Conservation (phyloP, 2,113 vertebrate genomes). For the Leucopsar rothschildi region DNA sequence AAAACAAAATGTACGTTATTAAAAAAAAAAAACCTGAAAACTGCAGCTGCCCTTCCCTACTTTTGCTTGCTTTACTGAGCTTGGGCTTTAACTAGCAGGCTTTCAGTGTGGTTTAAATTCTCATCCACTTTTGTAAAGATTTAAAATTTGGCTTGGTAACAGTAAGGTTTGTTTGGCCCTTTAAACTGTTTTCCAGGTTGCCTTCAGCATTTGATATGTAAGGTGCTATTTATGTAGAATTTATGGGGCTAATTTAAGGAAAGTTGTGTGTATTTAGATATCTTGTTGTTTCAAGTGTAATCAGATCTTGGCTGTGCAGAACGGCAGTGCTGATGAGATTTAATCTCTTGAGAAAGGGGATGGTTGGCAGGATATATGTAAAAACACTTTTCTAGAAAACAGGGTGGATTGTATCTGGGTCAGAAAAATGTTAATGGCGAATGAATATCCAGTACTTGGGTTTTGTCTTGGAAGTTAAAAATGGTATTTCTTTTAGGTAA, state of each 20-base stretch:
- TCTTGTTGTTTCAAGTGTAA: neutral
- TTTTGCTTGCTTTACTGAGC: neutral
- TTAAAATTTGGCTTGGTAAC: neutral
- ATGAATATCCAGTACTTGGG: neutral
- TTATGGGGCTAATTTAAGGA: neutral
- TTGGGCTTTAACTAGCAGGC: neutral
- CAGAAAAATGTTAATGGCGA: neutral
- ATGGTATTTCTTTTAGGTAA: neutral
- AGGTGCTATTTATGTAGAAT: neutral
- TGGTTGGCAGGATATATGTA: neutral
- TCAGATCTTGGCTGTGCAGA: neutral
- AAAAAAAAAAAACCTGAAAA: neutral
- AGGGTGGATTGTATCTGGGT: neutral
- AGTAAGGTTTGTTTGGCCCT: neutral
- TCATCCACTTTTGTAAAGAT: neutral
- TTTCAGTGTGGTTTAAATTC: neutral
- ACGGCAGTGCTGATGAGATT: neutral
- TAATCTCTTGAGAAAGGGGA: neutral
- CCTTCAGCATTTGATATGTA: neutral
- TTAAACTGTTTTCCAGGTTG: neutral
- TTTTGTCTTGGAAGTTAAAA: neutral
- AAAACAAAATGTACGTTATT: neutral
- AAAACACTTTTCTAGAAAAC: neutral
- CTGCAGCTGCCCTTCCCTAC: neutral
- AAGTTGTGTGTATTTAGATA: neutral